Evolutionary conservation across 2,113 vertebrate genomes (phyloP).

Genomic region (Malaclemys terrapin): DNA sequence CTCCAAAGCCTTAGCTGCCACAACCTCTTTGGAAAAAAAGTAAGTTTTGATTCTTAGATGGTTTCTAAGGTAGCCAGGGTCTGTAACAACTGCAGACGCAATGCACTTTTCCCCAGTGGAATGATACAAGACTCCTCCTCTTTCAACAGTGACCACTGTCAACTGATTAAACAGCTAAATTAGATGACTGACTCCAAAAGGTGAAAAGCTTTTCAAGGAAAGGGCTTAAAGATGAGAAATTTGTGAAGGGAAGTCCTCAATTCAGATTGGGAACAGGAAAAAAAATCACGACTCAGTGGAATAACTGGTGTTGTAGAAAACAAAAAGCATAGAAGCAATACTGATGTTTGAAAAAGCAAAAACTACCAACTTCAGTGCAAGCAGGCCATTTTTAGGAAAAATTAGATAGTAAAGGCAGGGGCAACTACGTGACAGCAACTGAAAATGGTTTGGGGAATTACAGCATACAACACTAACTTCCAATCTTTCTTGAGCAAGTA

Average conservation of each 20-base stretch:
- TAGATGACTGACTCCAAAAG: background rate
- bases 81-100: background rate
- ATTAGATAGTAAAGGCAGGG: background rate
- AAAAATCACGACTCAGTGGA: background rate
- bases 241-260: background rate
- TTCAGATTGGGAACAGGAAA: background rate
- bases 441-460: background rate
- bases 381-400: background rate
- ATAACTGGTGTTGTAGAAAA: background rate
- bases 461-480: background rate
- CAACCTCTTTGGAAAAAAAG: background rate
- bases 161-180: background rate
- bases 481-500: background rate
- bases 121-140: too few relatives aligned
- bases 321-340: background rate
- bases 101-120: background rate
- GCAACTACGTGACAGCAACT: background rate
- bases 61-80: background rate
- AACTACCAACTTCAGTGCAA: background rate
- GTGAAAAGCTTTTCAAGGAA: background rate
- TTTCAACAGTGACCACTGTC: too few relatives aligned
- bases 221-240: background rate
- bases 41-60: background rate
- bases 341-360: background rate
- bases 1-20: background rate